Conservation (phyloP, 2,797 vertebrate genomes). For the Numenius phaeopus region DNA sequence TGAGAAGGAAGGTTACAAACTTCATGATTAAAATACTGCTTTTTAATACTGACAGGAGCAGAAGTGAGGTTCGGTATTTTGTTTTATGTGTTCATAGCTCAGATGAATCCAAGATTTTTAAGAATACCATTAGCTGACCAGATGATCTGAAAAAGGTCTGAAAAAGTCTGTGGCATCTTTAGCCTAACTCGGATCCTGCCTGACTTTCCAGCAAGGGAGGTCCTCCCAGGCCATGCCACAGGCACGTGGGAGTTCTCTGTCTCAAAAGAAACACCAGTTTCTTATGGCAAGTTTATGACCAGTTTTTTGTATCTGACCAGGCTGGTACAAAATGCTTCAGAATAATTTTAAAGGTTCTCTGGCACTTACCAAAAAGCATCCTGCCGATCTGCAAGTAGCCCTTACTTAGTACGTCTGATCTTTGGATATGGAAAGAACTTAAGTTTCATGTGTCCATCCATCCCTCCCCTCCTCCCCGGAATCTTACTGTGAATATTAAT, state of each 20-base stretch:
- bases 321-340: not conserved
- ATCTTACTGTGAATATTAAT: not conserved
- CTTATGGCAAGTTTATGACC: not conserved
- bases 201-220: not conserved
- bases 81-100: not conserved
- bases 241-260: not conserved
- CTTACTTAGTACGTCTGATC: not conserved
- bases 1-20: not conserved
- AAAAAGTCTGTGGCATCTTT: not conserved
- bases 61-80: not conserved
- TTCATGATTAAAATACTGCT: not conserved
- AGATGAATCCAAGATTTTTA: not conserved
- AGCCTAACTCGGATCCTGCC: not conserved
- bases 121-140: not conserved
- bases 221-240: not conserved
- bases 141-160: not conserved
- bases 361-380: not conserved
- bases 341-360: not conserved
- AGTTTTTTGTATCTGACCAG: not conserved
- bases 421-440: not conserved
- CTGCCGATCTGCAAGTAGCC: not conserved
- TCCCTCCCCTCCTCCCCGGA: fast-evolving
- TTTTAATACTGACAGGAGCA: not conserved
- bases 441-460: not conserved
- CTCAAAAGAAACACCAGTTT: not conserved